Conservation (phyloP, 2,797 vertebrate genomes). For the Parauchenoglanis ngamensis region DNA sequence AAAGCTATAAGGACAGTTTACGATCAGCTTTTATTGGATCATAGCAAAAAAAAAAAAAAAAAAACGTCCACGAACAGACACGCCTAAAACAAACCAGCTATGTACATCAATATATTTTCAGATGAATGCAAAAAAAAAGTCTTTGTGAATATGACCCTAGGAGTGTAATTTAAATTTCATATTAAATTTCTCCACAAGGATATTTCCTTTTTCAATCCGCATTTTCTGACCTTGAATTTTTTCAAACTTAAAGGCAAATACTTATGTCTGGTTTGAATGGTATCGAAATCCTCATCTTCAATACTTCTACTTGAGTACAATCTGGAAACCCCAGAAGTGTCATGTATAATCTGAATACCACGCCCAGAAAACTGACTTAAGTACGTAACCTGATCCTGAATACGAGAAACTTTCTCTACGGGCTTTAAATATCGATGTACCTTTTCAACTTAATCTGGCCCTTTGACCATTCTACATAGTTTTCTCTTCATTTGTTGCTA, state of each 20-base stretch:
- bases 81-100: background rate
- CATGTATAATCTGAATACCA: background rate
- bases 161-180: too few species aligned
- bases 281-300: background rate
- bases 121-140: background rate
- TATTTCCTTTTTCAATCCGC: background rate
- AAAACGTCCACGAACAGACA: background rate
- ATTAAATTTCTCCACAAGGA: background rate
- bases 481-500: background rate
- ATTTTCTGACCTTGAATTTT: background rate
- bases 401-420: background rate
- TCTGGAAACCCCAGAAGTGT: background rate
- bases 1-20: constrained; percentile 5
- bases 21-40: background rate
- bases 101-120: background rate
- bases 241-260: background rate
- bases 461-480: background rate
- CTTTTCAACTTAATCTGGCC: background rate
- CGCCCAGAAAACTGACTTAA: background rate
- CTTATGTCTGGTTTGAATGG: background rate
- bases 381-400: background rate
- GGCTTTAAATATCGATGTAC: background rate
- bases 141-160: background rate
- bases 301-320: background rate
- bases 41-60: background rate